Conservation (phyloP, 2,888 invertebrate genomes). For the Liopterus haemorrhoidalis region DNA sequence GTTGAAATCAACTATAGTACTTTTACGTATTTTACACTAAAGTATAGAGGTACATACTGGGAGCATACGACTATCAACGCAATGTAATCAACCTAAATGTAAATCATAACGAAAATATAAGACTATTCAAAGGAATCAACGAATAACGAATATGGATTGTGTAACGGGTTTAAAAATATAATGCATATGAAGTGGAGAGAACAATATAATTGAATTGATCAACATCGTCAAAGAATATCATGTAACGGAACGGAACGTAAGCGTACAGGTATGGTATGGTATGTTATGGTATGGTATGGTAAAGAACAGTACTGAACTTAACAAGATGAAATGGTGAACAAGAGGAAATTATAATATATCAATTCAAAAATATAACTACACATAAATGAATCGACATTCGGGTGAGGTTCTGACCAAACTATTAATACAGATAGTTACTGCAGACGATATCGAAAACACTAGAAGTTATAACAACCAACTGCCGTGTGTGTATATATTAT, state of each 20-base stretch:
- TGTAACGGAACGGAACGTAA: not conserved
- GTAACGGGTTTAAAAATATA: too few species aligned
- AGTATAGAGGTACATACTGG: too few species aligned
- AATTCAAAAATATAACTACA: constrained; percentile 12
- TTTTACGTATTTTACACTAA: too few species aligned
- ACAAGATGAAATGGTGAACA: not conserved
- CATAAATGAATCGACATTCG: constrained; percentile 35
- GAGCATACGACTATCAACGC: too few species aligned
- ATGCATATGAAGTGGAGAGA: too few species aligned
- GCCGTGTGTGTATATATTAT: constrained; percentile 45
- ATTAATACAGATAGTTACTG: constrained; percentile 14
- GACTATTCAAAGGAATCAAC: too few species aligned
- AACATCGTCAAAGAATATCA: constrained; percentile 2
- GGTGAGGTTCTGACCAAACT: constrained; percentile 35
- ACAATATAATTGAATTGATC: too few species aligned
- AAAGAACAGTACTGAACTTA: constrained; percentile 1
- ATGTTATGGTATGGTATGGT: not conserved
- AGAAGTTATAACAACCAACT: constrained; percentile 40
- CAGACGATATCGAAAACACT: constrained; percentile 19
- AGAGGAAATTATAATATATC: constrained; percentile 1
- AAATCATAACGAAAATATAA: too few species aligned
- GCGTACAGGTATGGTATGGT: not conserved
- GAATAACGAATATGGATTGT: too few species aligned
- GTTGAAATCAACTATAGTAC: too few species aligned
- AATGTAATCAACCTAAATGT: too few species aligned